Base-by-base conservation (phyloP, 2,888 invertebrate species). In the Acanthoscelides obtectus region DNA sequence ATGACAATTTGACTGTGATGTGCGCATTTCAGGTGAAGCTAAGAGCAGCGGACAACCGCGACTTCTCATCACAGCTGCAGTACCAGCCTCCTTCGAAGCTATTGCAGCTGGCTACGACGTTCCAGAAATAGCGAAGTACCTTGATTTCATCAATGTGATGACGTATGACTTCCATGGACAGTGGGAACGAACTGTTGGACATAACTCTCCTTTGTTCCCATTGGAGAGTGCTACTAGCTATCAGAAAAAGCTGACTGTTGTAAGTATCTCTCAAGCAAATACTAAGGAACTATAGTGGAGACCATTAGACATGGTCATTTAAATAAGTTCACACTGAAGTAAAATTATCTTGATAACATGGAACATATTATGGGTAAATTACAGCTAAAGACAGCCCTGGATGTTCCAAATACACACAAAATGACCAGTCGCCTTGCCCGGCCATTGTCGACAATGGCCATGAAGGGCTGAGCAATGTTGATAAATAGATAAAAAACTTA, bases 81-180 rank as follows among this genome's bases (percentile, higher is more conserved):
- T 97, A 0, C 97, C 97, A 3, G 96, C 96, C 0, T 95, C 95
- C 22, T 96, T 96, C 76, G 96, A 97, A 86, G 96, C 96, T 0
- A 95, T 97, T 68, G 95, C 95, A 72, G 96, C 96, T 72, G 97
- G 97, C 5, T 97, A 97, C 79, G 97, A 97, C 80, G 96, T 97
- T 0, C 94, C 95, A 0, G 97, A 97, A 86, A 95, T 97, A 77
- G 93, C 96, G 3, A 97, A 97, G 86, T 97, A 95, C 83, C 88
- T 97, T 81, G 97, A 97, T 86, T 96, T 94, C 83, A 95, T 97
- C 83, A 97, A 96, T 83, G 93, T 97, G 12, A 96, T 97, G 96
- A 96, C 96, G 0, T 97, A 97, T 82, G 97, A 97, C 84, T 97
- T 97, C 89, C 96, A 96, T 82, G 97, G 97, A 0, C 95, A 96